Evolutionary conservation across 2,888 invertebrate genomes (phyloP), one percentile per base, ranked within the genome.

Genomic region (Odontothrips loti): DNA sequence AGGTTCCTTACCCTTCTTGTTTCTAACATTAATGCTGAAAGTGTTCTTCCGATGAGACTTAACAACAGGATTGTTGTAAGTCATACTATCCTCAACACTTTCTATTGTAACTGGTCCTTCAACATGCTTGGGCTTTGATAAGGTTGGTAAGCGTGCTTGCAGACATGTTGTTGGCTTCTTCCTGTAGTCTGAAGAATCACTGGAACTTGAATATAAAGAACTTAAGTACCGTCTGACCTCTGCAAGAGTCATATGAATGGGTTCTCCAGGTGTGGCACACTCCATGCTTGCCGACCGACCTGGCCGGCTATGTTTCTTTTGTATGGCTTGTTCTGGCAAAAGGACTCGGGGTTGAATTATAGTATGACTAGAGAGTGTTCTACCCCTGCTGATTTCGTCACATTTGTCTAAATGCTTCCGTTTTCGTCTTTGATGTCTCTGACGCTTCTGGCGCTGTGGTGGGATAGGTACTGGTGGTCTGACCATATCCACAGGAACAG

Each of bases 151-250:
- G 12, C 68, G 68, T 23, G 27, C 9, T 75, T 75, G 68, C 68
- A 75, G 23, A 27, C 68, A 75, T 23, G 23, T 75, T 10, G 23
- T 75, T 11, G 68, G 68, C 12, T 75, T 75, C 68, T 75, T 75
- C 86, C 89, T 88, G 83, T 88, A 87, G 83, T 90, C 90, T 80
- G 89, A 90, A 48, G 93, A 92, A 85, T 93, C 93, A 85, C 92
- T 92, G 79, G 92, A 92, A 87, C 92, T 93, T 58, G 94, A 94
- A 86, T 95, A 95, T 79, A 95, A 89, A 11, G 93, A 94, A 84
- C 95, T 94, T 85, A 95, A 90, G 87, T 95, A 95, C 85, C 94
- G 93, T 83, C 95, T 91, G 86, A 95, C 95, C 88, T 95, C 95
- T 84, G 94, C 93, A 82, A 96, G 88, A 15, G 95, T 95, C 92